Evolutionary conservation across 1,140 invertebrate species (phyloP).

Genomic region (Ceratoteleas bidentatus): DNA sequence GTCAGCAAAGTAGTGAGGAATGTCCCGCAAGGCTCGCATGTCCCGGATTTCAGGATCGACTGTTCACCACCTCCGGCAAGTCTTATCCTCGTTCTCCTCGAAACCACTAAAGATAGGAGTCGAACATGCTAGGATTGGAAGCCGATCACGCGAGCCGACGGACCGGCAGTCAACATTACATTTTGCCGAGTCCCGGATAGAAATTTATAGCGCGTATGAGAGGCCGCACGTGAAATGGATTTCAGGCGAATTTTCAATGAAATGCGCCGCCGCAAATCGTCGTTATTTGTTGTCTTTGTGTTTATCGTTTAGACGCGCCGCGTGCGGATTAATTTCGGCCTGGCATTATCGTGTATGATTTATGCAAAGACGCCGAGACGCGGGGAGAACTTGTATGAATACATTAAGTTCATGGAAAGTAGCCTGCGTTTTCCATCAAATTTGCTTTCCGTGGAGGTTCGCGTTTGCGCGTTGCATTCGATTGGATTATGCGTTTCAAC

Average conservation of each 20-base stretch:
- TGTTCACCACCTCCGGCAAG: conserved; percentile 74
- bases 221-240: conserved; percentile 9
- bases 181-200: conserved; percentile 57
- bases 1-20: conserved; percentile 73
- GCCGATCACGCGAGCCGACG: conserved; percentile 73
- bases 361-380: not conserved
- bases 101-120: conserved; percentile 67
- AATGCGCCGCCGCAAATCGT: not conserved
- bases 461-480: not conserved
- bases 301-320: not conserved
- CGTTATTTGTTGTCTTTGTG: conserved; percentile 1
- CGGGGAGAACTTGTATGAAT: not conserved
- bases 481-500: not conserved
- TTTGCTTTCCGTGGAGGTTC: not conserved
- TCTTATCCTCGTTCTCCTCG: conserved; percentile 72
- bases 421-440: not conserved
- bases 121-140: conserved; percentile 72
- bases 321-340: not conserved
- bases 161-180: conserved; percentile 52
- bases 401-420: not conserved
- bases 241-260: not conserved
- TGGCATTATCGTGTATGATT: not conserved
- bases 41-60: conserved; percentile 79
- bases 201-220: conserved; percentile 49
- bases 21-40: conserved; percentile 81